These are phyloP conservation scores for Homalodisca vitripennis DNA, from an alignment of 1,140 invertebrate species.

Conservation along the genomic window DNA sequence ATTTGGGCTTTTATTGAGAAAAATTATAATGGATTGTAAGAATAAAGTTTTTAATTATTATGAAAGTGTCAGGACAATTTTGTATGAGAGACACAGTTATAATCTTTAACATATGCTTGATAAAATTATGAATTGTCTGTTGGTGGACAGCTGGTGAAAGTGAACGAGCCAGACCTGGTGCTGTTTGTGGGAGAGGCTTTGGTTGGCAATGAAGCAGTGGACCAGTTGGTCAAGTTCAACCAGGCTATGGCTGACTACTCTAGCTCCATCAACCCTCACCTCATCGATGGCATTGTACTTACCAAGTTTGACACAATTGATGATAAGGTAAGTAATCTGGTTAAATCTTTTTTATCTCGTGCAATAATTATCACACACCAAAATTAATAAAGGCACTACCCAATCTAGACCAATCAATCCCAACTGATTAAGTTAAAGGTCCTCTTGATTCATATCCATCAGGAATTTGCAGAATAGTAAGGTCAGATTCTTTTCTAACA, in stretches of 20 bases:
- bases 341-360: too few relatives aligned
- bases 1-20: too few relatives aligned
- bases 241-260: conserved; percentile 91
- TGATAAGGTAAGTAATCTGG: conserved; percentile 89
- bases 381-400: too few relatives aligned
- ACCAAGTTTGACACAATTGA: conserved; percentile 99
- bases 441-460: too few relatives aligned
- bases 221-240: conserved; percentile 99
- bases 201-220: conserved; percentile 99
- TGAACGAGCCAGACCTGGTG: conserved; percentile 95
- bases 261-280: conserved; percentile 76
- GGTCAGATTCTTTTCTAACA: too few relatives aligned
- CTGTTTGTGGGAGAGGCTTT: conserved; percentile 98
- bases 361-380: too few relatives aligned
- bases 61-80: too few relatives aligned
- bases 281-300: conserved; percentile 96
- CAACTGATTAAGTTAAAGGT: too few relatives aligned
- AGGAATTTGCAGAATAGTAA: too few relatives aligned
- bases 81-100: conserved; percentile 16
- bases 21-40: too few relatives aligned
- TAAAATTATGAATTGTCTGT: neutral
- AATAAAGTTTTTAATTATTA: too few relatives aligned
- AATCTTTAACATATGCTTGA: neutral
- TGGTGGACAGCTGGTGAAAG: conserved; percentile 60
- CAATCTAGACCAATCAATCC: too few relatives aligned